Evolutionary conservation across 2,888 invertebrate species (phyloP).

Genomic region (Mesorhabditis spiculigera): DNA sequence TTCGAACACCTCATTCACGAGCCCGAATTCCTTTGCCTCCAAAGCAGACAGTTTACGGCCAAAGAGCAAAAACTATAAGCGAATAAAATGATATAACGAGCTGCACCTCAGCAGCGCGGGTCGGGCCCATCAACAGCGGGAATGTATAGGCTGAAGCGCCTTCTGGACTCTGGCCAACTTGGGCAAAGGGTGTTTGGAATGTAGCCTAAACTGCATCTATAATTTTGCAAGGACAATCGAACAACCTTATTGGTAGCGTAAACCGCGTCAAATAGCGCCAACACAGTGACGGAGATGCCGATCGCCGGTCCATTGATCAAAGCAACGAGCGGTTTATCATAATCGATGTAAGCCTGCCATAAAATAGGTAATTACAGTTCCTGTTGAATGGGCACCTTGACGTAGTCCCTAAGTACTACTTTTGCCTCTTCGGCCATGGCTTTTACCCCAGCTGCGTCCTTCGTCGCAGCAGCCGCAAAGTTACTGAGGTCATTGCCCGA

Average conservation of each 20-base stretch:
- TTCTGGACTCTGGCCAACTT: conserved; percentile 81
- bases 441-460: conserved; percentile 27
- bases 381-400: conserved; percentile 24
- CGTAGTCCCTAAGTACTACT: conserved; percentile 42
- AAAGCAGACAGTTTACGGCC: conserved; percentile 75
- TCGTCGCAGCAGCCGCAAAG: conserved; percentile 58
- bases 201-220: conserved; percentile 69
- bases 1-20: conserved; percentile 72
- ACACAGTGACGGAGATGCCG: conserved; percentile 81
- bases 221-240: not conserved
- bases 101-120: conserved; percentile 66
- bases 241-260: conserved; percentile 74
- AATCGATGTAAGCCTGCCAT: conserved; percentile 72
- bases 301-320: conserved; percentile 90
- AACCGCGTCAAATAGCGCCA: conserved; percentile 81
- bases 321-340: conserved; percentile 81
- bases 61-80: conserved; percentile 66
- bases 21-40: conserved; percentile 76
- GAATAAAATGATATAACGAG: conserved; percentile 9
- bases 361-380: not conserved
- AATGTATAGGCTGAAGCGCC: conserved; percentile 83
- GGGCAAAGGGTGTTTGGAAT: conserved; percentile 82
- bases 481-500: conserved; percentile 77
- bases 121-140: conserved; percentile 77
- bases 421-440: conserved; percentile 42